These are phyloP conservation scores for Petrocephalus schoutedeni DNA, from an alignment of 2,797 vertebrate genomes.

Conservation along the genomic window DNA sequence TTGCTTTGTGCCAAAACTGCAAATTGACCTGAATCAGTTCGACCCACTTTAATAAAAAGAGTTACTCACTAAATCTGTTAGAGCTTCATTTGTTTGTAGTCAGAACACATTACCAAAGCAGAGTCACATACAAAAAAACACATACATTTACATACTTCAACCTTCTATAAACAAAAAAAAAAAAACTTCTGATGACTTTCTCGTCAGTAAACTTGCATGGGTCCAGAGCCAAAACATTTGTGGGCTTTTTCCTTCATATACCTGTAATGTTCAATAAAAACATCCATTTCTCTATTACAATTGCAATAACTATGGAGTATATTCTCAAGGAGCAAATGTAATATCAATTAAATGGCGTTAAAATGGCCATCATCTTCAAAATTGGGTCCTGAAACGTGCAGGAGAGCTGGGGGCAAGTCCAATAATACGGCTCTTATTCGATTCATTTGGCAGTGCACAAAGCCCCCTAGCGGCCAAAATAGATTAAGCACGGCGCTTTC, in stretches of 20 bases:
- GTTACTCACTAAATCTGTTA: constrained; percentile 11
- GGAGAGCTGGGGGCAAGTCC: background rate
- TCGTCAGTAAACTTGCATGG: background rate
- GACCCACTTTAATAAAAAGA: constrained; percentile 24
- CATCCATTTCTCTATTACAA: background rate
- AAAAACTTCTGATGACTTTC: background rate
- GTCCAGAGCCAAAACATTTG: background rate
- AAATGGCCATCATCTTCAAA: background rate
- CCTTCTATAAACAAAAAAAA: background rate
- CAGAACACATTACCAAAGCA: constrained; percentile 32
- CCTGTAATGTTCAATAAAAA: background rate
- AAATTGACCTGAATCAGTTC: constrained; percentile 52
- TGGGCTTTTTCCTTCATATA: background rate
- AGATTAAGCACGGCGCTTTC: constrained; percentile 49
- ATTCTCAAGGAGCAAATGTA: background rate
- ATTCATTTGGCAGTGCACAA: constrained; percentile 64
- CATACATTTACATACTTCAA: constrained; percentile 56
- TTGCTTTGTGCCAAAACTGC: constrained; percentile 63
- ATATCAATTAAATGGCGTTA: background rate
- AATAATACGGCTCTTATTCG: background rate
- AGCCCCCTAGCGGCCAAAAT: constrained; percentile 84
- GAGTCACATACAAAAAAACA: constrained; percentile 45
- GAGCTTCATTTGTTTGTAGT: constrained; percentile 51
- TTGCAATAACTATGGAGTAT: background rate
- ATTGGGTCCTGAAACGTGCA: background rate